Evolutionary conservation across 2,113 vertebrate genomes (phyloP), one percentile per base, ranked within the genome.

Genomic region (Accipiter cooperii): DNA sequence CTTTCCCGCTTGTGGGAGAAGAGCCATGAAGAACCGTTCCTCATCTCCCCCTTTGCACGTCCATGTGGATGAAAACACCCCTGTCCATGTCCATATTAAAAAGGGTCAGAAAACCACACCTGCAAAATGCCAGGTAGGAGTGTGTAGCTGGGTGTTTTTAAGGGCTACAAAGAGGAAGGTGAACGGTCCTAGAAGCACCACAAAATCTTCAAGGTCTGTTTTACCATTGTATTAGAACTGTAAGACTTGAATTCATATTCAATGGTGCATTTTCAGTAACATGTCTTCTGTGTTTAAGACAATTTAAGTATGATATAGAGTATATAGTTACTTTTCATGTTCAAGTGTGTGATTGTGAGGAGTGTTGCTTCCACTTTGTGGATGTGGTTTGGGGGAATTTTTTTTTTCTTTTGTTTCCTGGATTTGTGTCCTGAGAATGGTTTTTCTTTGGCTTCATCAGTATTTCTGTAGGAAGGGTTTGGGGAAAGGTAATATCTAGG

Each of bases 11-110:
- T 96, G 94, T 90, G 98, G 98, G 98, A 99, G 97, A 98, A 98
- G 98, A 98, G 95, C 95, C 74, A 99, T 98, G 98, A 99, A 98
- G 97, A 98, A 98, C 84, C 97, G 98, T 40, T 99, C 98, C 52
- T 98, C 98, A 83, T 99, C 99, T 73, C 99, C 99, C 96, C 99
- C 99, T 12, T 97, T 99, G 96, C 99, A 99, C 68, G 98, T 99
- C 96, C 99, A 99, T 22, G 98, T 99, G 95, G 98, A 98, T 94
- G 99, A 99, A 69, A 98, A 97, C 95, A 99, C 98, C 55, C 99
- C 99, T 38, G 98, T 99, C 88, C 99, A 99, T 55, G 99, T 99
- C 79, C 99, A 99, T 90, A 98, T 99, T 96, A 99, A 99, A 98
- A 99, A 99, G 98, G 98, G 98, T 95, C 98, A 98, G 87, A 99